These are phyloP conservation scores for Ptilorrhoa leucosticta DNA, from an alignment of 2,113 vertebrate genomes.

Conservation along the genomic window DNA sequence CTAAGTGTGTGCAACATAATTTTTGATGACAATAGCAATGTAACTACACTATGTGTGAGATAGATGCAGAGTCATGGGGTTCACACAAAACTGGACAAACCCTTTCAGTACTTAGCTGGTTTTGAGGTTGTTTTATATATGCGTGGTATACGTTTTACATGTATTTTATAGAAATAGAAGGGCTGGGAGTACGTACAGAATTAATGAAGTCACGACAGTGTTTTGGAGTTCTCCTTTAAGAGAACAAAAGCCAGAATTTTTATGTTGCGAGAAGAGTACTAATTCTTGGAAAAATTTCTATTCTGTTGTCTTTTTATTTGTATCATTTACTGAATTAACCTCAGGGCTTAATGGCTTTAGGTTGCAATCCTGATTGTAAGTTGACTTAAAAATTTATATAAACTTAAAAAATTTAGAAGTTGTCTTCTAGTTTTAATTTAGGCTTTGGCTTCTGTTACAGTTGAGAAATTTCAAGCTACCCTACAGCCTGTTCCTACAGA, in stretches of 20 bases:
- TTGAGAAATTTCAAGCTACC: not conserved
- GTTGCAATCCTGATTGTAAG: not conserved
- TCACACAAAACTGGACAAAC: not conserved
- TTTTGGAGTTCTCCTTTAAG: not conserved
- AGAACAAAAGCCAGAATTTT: not conserved
- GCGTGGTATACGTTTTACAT: not conserved
- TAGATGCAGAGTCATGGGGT: not conserved
- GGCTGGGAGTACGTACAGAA: not conserved
- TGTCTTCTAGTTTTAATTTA: not conserved
- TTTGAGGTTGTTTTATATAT: not conserved
- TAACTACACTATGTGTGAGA: not conserved
- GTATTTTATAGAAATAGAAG: not conserved
- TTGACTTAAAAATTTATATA: not conserved
- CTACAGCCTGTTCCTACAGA: not conserved
- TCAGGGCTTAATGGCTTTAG: not conserved
- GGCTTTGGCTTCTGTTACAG: not conserved
- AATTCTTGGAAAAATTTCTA: not conserved
- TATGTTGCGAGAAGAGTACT: not conserved
- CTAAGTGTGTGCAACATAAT: not conserved
- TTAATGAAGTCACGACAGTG: not conserved
- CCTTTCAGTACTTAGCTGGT: not conserved
- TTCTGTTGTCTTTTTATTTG: not conserved
- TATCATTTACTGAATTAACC: not conserved
- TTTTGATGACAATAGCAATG: not conserved
- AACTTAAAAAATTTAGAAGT: not conserved